Base-by-base conservation (phyloP, 2,888 invertebrate genomes). In the Drosophila kokeensis region DNA sequence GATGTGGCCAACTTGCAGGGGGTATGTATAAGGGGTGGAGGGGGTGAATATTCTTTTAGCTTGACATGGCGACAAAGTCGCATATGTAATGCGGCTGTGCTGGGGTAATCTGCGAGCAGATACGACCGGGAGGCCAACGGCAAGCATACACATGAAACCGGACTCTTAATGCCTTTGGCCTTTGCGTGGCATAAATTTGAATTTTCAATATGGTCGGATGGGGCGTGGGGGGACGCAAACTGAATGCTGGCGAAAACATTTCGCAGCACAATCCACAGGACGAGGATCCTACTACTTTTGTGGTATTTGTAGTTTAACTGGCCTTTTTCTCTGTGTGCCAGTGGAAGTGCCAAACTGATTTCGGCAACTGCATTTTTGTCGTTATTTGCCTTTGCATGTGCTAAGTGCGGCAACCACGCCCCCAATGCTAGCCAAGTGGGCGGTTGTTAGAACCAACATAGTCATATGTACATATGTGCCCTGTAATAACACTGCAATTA, bases 271-370 rank as follows among this genome's bases (percentile, higher is more conserved):
- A 50, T 53, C 54, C 62, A 73, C 45, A 24, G 42, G 24, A 32
- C 32, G 38, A 32, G 30, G 4, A 18, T 38, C 21, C 50, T 36
- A 32, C 42, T 29, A 27, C 36, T 55, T 49, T 69, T 78, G 78
- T 48, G 73, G 73, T 38, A 68, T 73, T 77, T 67, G 50, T 76
- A 57, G 77, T 72, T 48, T 53, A 40, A 42, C 61, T 61, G 61
- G 55, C 11, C 54, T 24, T 69, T 61, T 40, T 30, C 21, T 29
- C n/a, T 32, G 5, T 38, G 21, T 81, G 42, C 55, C 54, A 69
- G 66, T 55, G 67, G 48, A 78, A 69, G 83, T 80, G 83, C 83
- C 76, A 82, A 85, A 87, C 83, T 82, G 85, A 84, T 87, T 84
- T 87, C 72, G 70, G 75, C 71, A 69, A 72, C 66, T 75, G 81